Conservation (phyloP, 2,888 invertebrate genomes). For the Drosophila planitibia region DNA sequence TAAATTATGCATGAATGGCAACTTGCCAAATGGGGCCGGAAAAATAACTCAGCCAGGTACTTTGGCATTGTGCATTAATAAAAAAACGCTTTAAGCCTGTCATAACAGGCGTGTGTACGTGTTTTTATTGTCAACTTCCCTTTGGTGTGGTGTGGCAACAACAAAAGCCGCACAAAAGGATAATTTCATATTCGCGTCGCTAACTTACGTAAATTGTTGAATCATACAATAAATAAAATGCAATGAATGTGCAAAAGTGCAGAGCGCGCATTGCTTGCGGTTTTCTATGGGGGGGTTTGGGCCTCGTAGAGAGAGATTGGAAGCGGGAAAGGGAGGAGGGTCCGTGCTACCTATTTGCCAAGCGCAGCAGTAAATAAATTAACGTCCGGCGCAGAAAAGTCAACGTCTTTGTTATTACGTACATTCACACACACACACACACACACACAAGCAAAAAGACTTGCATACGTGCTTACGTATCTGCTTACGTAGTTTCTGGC, state of each 20-base stretch:
- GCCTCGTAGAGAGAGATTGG: neutral
- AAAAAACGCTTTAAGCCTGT: slow-evolving; percentile 30
- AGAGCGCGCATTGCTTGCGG: slow-evolving; percentile 61
- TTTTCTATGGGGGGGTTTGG: slow-evolving; percentile 19
- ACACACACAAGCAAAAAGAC: neutral
- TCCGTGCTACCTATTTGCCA: slow-evolving; percentile 43
- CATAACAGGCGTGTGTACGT: slow-evolving; percentile 60
- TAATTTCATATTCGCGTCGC: slow-evolving; percentile 72
- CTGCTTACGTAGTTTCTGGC: slow-evolving; percentile 46
- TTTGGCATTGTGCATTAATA: slow-evolving; percentile 53
- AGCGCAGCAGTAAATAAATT: slow-evolving; percentile 70
- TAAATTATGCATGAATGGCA: slow-evolving; percentile 21
- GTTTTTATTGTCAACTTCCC: slow-evolving; percentile 62
- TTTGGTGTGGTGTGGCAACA: slow-evolving; percentile 4
- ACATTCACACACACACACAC: neutral
- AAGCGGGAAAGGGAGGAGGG: neutral
- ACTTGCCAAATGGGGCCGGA: slow-evolving; percentile 49
- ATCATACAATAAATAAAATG: slow-evolving; percentile 73
- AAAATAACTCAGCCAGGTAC: slow-evolving; percentile 58
- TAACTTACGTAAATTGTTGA: slow-evolving; percentile 72
- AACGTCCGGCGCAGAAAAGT: slow-evolving; percentile 61
- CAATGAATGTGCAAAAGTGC: slow-evolving; percentile 69
- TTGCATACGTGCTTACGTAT: slow-evolving; percentile 35
- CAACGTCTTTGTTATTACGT: slow-evolving; percentile 64
- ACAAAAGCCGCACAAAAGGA: slow-evolving; percentile 48